Percentiles rank a stretch among this genome's conserved stretches.
These are phyloP conservation scores for Micoletzkya japonica DNA, from an alignment of 2,888 invertebrate genomes.

Conservation along the genomic window DNA sequence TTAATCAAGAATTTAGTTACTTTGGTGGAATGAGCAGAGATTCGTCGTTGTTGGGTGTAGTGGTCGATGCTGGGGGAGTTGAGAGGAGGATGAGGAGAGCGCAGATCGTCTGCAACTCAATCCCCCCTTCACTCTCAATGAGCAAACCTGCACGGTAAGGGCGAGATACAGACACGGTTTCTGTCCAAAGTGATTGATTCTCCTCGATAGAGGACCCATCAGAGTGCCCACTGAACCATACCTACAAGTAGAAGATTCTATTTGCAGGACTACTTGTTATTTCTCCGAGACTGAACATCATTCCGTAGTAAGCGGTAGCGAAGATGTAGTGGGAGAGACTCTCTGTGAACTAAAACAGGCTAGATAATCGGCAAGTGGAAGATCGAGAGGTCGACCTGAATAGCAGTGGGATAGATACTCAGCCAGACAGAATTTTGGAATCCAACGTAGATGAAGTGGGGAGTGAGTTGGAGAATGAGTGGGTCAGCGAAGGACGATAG, in stretches of 20 bases:
- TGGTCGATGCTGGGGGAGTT: conserved; percentile 8
- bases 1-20: too few relatives aligned
- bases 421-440: conserved; percentile 45
- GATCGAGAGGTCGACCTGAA: conserved; percentile 17
- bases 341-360: conserved; percentile 18
- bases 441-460: conserved; percentile 47
- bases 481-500: conserved; percentile 15
- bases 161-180: conserved; percentile 2
- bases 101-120: conserved; percentile 4
- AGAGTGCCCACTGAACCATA: conserved; percentile 15
- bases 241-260: too few relatives aligned
- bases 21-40: conserved; percentile 19
- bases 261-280: too few relatives aligned
- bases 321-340: neutral
- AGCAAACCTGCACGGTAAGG: neutral
- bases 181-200: conserved; percentile 18
- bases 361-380: neutral
- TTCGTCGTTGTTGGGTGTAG: neutral
- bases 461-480: conserved; percentile 37
- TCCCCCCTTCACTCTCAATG: neutral
- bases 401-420: conserved; percentile 45
- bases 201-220: conserved; percentile 10
- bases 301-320: conserved; percentile 21
- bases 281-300: conserved; percentile 18
- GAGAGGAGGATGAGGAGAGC: conserved; percentile 9